Base-by-base conservation (phyloP, 2,888 invertebrate species). In the Erpobdella octoculata region DNA sequence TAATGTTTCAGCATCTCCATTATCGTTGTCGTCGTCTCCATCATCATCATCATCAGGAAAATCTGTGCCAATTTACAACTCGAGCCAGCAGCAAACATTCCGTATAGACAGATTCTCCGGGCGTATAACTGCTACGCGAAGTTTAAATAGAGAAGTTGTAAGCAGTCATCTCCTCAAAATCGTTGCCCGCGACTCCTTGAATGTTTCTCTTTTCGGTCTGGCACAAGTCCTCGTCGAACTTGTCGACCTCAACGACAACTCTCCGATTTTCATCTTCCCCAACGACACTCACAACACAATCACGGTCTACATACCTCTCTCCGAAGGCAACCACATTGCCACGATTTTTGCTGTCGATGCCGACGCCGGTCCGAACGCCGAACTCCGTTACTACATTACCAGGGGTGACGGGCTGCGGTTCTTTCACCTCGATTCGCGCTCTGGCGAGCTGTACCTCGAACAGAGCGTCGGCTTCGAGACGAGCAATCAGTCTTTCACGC, bases 111-210 rank as follows among this genome's bases (percentile, higher is more conserved):
- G 72, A 6, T 73, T 70, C 8, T 75, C 77, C 3, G 80, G 80
- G 0, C 74, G 76, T 58, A 72, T 80, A 1, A 76, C 76, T n/a
- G 76, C 79, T 25, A 75, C 75, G 1, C 73, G 76, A 1, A 75
- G 77, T 15, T 53, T 75, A 58, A 74, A 75, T 46, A 58, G 75
- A 25, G 75, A 75, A 37, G 58, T 62, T 31, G 59, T 46, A 31
- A 38, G 66, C 2, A 64, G 67, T 6, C 73, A 72, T 62, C 25
- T 35, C 21, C 31, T 75, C 12, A 41, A 72, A 15, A 68, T 75
- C 4, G 59, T 73, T 2, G 73, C 71, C 18, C 59, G 72, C 8
- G 75, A 74, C 41, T 58, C 48, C 25, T 65, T 69, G 31, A 66
- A 66, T 35, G 53, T 70, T 35, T 65, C 71, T 1, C 58, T 73